Conservation (phyloP, 1,140 invertebrate genomes). For the Drosophila takahashii region DNA sequence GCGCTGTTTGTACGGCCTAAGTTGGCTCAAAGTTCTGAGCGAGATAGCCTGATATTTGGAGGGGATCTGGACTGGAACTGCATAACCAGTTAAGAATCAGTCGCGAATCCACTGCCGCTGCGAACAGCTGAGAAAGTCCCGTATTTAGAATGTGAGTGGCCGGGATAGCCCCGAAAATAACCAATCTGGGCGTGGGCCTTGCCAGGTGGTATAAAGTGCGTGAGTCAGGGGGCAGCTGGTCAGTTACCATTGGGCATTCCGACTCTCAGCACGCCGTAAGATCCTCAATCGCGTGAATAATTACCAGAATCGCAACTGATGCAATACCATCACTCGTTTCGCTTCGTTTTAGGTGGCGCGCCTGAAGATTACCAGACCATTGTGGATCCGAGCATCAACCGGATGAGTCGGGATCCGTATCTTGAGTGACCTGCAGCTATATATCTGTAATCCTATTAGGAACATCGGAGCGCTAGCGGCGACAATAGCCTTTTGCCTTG, state of each 20-base stretch:
- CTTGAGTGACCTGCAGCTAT: slow-evolving; percentile 45
- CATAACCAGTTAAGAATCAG: slow-evolving; percentile 56
- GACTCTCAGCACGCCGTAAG: slow-evolving; percentile 33
- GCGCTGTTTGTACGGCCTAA: neutral
- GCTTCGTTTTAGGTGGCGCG: slow-evolving; percentile 65
- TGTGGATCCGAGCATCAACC: slow-evolving; percentile 31
- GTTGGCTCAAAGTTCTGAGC: slow-evolving; percentile 36
- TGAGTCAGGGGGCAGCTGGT: slow-evolving; percentile 51
- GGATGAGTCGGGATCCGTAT: slow-evolving; percentile 28
- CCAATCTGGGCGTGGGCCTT: slow-evolving; percentile 30
- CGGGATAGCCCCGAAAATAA: slow-evolving; percentile 65
- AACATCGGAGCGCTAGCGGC: slow-evolving; percentile 49
- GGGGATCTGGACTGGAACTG: slow-evolving; percentile 40
- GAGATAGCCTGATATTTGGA: slow-evolving; percentile 5
- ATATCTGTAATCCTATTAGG: slow-evolving; percentile 36
- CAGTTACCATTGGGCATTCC: slow-evolving; percentile 47
- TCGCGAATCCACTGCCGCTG: slow-evolving; percentile 55
- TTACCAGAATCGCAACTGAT: slow-evolving; percentile 6
- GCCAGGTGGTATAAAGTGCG: slow-evolving; percentile 60
- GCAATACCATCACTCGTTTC: slow-evolving; percentile 11
- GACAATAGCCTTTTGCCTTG: slow-evolving; percentile 39
- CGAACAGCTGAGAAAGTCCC: slow-evolving; percentile 36
- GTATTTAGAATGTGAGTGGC: slow-evolving; percentile 39
- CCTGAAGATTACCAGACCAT: slow-evolving; percentile 44
- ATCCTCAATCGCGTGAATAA: slow-evolving; percentile 5